Conservation (phyloP, 1,140 invertebrate genomes). For the Centruroides sculpturatus region DNA sequence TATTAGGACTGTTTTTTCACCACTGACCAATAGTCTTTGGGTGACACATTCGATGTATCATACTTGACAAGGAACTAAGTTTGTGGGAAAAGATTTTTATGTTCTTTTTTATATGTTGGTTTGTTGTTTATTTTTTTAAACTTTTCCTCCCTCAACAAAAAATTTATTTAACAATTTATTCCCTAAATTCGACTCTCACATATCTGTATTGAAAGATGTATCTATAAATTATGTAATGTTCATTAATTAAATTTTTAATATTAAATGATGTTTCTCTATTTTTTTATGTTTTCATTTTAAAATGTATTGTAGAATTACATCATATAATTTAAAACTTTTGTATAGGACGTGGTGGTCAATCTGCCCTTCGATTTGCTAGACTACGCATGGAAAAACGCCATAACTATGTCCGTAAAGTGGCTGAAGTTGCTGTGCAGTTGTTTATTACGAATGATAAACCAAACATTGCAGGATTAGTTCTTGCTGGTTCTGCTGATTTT, state of each 20-base stretch:
- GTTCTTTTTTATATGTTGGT: no score
- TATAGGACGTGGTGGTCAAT: slow-evolving; percentile 90
- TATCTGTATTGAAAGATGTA: no score
- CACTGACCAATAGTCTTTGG: no score
- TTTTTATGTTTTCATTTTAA: slow-evolving; percentile 3
- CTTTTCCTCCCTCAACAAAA: no score
- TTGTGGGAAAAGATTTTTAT: no score
- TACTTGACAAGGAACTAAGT: no score
- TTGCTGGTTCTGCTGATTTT: slow-evolving; percentile 98
- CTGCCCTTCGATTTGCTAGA: slow-evolving; percentile 96
- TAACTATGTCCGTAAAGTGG: slow-evolving; percentile 98
- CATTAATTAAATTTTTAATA: not conserved
- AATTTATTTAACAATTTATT: no score
- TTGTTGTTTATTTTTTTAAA: no score
- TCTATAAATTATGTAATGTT: no score
- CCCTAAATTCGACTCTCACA: no score
- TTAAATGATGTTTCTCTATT: not conserved
- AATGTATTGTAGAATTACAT: slow-evolving; percentile 1
- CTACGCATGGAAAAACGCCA: slow-evolving; percentile 99
- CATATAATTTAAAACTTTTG: slow-evolving; percentile 15
- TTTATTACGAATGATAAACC: slow-evolving; percentile 97
- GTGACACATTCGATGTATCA: no score
- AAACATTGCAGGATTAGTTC: slow-evolving; percentile 90
- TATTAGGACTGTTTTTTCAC: no score
- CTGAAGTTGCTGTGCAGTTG: slow-evolving; percentile 91